Percentiles rank a stretch among this genome's conserved stretches.
Conservation (phyloP, 2,888 invertebrate species). For the Thysanoteuthis rhombus region DNA sequence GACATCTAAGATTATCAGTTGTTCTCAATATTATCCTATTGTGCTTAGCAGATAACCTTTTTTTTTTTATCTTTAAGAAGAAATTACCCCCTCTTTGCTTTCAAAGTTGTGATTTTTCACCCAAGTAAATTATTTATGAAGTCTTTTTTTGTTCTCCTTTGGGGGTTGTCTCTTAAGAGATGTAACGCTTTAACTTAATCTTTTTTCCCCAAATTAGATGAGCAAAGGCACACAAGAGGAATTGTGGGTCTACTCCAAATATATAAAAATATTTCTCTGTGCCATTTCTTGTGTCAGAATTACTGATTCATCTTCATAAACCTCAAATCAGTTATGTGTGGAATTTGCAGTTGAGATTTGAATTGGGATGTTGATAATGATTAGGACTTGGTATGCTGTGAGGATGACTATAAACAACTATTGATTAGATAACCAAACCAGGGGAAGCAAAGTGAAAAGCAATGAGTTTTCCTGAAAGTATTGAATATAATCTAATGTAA, state of each 20-base stretch:
- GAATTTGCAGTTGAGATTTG: neutral
- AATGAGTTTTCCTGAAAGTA: neutral
- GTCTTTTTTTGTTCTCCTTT: no score
- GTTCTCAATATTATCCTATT: no score
- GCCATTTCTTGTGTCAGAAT: neutral
- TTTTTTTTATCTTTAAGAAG: no score
- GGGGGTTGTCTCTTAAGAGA: no score
- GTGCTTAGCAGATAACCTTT: no score
- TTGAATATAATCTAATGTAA: neutral
- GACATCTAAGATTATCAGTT: no score
- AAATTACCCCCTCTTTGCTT: no score
- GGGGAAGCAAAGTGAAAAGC: neutral
- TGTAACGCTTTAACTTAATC: no score
- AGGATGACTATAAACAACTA: neutral
- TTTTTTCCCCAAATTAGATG: no score
- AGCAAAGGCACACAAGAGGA: no score
- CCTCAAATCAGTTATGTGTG: neutral
- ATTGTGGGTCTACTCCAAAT: neutral
- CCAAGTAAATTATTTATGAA: no score
- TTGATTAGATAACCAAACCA: neutral
- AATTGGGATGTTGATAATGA: neutral
- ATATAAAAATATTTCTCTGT: neutral
- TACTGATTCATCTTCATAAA: neutral
- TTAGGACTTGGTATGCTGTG: neutral
- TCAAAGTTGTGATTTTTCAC: no score